Percentiles rank a stretch among this genome's conserved stretches.
Conservation (phyloP, 2,113 vertebrate genomes). For the Siphamia tubifer region DNA sequence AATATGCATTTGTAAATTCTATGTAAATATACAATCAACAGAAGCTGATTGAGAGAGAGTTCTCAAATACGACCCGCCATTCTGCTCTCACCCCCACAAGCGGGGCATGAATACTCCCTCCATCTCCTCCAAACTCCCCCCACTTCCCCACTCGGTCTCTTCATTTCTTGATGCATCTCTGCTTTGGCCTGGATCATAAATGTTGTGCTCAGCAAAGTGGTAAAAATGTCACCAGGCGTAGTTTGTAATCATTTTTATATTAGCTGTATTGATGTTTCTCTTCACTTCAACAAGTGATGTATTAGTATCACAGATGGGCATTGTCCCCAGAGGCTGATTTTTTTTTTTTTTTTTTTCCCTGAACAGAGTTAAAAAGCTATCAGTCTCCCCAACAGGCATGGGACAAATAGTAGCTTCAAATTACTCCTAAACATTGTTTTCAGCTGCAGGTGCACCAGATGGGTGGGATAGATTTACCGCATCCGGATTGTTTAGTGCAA, state of each 20-base stretch:
- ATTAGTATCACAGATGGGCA: slow-evolving; percentile 61
- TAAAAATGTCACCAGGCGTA: slow-evolving; percentile 66
- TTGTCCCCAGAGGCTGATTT: slow-evolving; percentile 34
- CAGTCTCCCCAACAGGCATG: slow-evolving; percentile 32
- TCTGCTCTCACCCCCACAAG: slow-evolving; percentile 4
- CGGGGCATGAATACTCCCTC: slow-evolving; percentile 21
- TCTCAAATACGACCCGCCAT: slow-evolving; percentile 27
- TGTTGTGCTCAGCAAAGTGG: slow-evolving; percentile 68
- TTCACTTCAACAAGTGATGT: slow-evolving; percentile 69
- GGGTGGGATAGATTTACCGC: slow-evolving; percentile 23
- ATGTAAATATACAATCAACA: slow-evolving; percentile 69
- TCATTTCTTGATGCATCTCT: slow-evolving; percentile 33
- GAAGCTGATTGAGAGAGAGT: slow-evolving; percentile 50
- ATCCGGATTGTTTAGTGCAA: slow-evolving; percentile 34
- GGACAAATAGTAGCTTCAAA: slow-evolving; percentile 51
- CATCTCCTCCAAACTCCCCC: background rate
- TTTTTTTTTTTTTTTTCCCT: too few species aligned
- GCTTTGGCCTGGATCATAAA: slow-evolving; percentile 42
- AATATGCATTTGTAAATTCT: slow-evolving; percentile 52
- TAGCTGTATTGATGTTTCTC: slow-evolving; percentile 70
- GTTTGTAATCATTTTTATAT: slow-evolving; percentile 76
- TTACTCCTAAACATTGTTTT: slow-evolving; percentile 68
- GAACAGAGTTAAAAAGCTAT: slow-evolving; percentile 48
- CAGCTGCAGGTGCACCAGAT: slow-evolving; percentile 14
- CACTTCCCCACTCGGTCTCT: background rate